Evolutionary conservation across 2,888 invertebrate species (phyloP).

Genomic region (Glyphotaelius pellucidus): DNA sequence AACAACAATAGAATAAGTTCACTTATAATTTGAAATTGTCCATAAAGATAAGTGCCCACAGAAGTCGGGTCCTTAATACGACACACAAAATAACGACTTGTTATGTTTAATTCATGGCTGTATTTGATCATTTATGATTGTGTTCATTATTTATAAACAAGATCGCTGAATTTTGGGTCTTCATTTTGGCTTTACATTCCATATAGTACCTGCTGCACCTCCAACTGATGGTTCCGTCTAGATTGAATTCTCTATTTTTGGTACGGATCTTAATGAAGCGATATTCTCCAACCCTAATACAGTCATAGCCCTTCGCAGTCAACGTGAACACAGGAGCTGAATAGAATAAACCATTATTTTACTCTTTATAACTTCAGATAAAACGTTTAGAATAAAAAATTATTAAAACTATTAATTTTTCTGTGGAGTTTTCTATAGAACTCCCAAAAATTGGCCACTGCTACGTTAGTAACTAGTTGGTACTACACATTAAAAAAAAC

Average conservation of each 20-base stretch:
- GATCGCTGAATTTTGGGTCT: neutral
- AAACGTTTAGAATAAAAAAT: too few species aligned
- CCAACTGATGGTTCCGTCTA: conserved; percentile 28
- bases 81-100: too few species aligned
- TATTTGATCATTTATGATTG: neutral
- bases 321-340: conserved; percentile 22
- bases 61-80: too few species aligned
- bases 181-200: conserved; percentile 36
- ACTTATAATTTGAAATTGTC: too few species aligned
- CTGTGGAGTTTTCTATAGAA: too few species aligned
- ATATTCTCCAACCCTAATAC: neutral
- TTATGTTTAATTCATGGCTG: too few species aligned
- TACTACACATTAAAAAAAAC: too few species aligned
- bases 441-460: too few species aligned
- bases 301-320: conserved; percentile 14
- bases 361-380: neutral
- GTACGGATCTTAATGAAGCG: conserved; percentile 11
- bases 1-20: too few species aligned
- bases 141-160: neutral
- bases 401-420: too few species aligned
- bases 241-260: neutral
- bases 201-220: conserved; percentile 35
- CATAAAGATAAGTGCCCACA: too few species aligned
- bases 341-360: neutral
- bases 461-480: too few species aligned